Conservation (phyloP, 2,888 invertebrate species). For the Nemapogon koenigi region DNA sequence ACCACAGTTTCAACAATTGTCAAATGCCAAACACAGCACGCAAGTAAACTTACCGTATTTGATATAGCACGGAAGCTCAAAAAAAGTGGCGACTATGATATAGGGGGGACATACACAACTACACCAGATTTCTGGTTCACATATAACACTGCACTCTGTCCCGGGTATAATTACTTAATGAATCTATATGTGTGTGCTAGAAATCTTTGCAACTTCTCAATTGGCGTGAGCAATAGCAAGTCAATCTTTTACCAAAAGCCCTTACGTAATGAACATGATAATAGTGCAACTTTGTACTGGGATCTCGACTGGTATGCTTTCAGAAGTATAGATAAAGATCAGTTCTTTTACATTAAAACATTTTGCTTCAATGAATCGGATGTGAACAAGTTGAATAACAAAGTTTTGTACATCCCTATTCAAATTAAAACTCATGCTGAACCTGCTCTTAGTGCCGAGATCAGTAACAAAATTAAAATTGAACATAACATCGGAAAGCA, state of each 20-base stretch:
- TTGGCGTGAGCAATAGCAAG: slow-evolving; percentile 27
- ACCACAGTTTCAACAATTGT: slow-evolving; percentile 25
- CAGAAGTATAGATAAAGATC: slow-evolving; percentile 26
- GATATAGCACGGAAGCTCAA: slow-evolving; percentile 28
- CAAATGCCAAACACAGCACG: slow-evolving; percentile 29
- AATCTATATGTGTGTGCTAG: slow-evolving; percentile 42
- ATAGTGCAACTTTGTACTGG: slow-evolving; percentile 11
- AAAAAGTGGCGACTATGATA: slow-evolving; percentile 27
- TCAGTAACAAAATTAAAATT: slow-evolving; percentile 32
- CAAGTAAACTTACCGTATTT: slow-evolving; percentile 30
- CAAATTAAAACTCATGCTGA: slow-evolving; percentile 26
- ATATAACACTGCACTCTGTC: slow-evolving; percentile 29
- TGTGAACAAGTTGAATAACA: slow-evolving; percentile 19
- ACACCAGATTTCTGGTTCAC: slow-evolving; percentile 44
- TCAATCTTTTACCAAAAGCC: background rate
- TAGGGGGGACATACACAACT: slow-evolving; percentile 39
- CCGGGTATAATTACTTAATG: slow-evolving; percentile 30
- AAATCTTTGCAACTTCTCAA: slow-evolving; percentile 26
- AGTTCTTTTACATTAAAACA: slow-evolving; percentile 34
- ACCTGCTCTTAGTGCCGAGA: slow-evolving; percentile 23
- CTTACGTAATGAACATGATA: slow-evolving; percentile 16
- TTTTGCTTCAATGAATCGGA: slow-evolving; percentile 27
- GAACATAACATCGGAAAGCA: slow-evolving; percentile 29
- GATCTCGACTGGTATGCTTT: slow-evolving; percentile 24
- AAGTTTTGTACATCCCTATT: slow-evolving; percentile 33